Evolutionary conservation across 1,140 invertebrate species (phyloP).

Genomic region (Bombus confusus): DNA sequence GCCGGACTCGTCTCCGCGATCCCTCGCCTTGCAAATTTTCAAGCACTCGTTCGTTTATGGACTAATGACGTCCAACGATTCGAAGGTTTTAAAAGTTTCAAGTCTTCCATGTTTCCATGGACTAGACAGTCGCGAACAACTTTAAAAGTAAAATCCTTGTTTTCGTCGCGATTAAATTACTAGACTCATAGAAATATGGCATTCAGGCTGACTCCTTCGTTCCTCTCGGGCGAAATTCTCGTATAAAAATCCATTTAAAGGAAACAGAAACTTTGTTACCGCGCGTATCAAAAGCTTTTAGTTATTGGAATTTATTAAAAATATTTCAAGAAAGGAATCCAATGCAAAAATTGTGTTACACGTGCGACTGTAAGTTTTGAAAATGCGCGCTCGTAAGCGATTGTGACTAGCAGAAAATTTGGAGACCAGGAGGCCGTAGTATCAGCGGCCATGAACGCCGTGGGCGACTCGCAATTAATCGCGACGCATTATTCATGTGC

Average conservation of each 20-base stretch:
- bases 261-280: no score
- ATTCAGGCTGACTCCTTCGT: neutral
- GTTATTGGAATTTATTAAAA: neutral
- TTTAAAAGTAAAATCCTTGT: neutral
- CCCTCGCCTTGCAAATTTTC: neutral
- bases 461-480: slow-evolving; percentile 38
- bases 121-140: no score
- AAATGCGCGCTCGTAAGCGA: no score
- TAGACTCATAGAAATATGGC: neutral
- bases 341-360: neutral
- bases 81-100: neutral
- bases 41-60: neutral
- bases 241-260: neutral
- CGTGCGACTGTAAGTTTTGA: neutral
- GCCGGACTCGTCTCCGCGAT: neutral
- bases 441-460: slow-evolving; percentile 2
- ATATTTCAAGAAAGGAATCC: no score
- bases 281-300: neutral
- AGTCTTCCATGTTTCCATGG: neutral
- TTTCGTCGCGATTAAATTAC: neutral
- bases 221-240: neutral
- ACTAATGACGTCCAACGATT: neutral
- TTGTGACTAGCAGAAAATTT: neutral
- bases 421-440: neutral
- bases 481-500: slow-evolving; percentile 32